Base-by-base conservation (phyloP, 2,888 invertebrate species). In the Thyatira batis region DNA sequence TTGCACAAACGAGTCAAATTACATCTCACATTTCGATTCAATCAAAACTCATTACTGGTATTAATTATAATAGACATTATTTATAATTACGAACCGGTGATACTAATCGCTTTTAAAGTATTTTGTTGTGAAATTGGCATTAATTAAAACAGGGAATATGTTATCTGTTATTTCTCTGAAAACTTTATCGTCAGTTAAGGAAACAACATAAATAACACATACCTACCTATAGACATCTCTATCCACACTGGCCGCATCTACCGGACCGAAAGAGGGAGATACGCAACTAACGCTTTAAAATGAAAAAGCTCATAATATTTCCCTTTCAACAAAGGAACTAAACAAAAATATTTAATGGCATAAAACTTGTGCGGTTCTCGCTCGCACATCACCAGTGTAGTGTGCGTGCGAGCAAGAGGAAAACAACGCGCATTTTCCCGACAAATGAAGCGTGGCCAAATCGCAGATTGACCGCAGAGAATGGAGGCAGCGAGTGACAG, bases 391-490 rank as follows among this genome's bases (percentile, higher is more conserved):
- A 13, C 46, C 6, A 2, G 8, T 21, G n/a, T 1, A 5, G 4
- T 23, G 49, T 53, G 55, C 30, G 85, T 68, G 76, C 62, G 79
- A 91, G 78, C 58, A 74, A 80, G 87, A 88, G 80, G 74, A 64
- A 73, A 69, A 65, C 61, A 71, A 61, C 78, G 79, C 81, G 82
- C 88, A 91, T 92, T 92, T 92, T 92, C 92, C 87, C 89, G 87
- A 87, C 91, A 92, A 92, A 92, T 92, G 92, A 92, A 91, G 90
- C 91, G 87, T 91, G 92, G 89, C 90, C 80, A 88, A 85, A 92
- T 92, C 92, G 84, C 92, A 92, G 91, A 92, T 92, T 92, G 91
- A 92, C 92, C 92, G 89, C 92, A 92, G 92, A 90, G 90, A 89
- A 89, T 89, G 91, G 89, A 91, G 87, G 91, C 89, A 89, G 86